Percentiles rank a stretch among this genome's conserved stretches.
phyloP scores from a whole-genome alignment of 1,140 invertebrate genomes.

The Anadara kagoshimensis region DNA sequence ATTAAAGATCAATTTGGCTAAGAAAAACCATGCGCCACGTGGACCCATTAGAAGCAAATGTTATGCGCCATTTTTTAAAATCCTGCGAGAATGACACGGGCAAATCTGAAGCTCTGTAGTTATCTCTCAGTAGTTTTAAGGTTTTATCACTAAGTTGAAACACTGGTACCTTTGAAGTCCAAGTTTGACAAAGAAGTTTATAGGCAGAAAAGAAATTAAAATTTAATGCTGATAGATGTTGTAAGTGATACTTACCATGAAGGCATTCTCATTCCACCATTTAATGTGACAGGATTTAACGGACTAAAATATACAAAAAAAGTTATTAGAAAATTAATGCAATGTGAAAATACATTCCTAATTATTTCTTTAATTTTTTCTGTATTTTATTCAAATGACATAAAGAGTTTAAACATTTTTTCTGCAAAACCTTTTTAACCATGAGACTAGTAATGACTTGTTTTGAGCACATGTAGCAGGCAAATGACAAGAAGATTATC shows the following conservation, averaged over 20 bases:
- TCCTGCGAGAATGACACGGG: no score
- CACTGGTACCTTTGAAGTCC: not conserved
- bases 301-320: constrained; percentile 76
- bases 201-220: constrained; percentile 1
- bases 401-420: no score
- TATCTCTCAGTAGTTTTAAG: not conserved
- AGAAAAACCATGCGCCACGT: no score
- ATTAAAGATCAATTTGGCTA: no score
- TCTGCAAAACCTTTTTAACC: no score
- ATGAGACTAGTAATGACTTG: no score
- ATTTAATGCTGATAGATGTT: not conserved
- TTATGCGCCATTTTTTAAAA: no score
- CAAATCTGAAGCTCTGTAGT: no score
- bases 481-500: no score
- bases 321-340: not conserved
- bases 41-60: no score
- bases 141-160: not conserved
- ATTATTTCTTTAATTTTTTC: not conserved
- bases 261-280: constrained; percentile 94
- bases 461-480: no score
- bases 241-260: constrained; percentile 82
- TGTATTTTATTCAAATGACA: no score
- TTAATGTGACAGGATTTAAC: constrained; percentile 93
- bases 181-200: constrained; percentile 14
- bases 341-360: not conserved